Evolutionary conservation across 2,113 vertebrate genomes (phyloP), one percentile per base, ranked within the genome.

Genomic region (Rana temporaria): DNA sequence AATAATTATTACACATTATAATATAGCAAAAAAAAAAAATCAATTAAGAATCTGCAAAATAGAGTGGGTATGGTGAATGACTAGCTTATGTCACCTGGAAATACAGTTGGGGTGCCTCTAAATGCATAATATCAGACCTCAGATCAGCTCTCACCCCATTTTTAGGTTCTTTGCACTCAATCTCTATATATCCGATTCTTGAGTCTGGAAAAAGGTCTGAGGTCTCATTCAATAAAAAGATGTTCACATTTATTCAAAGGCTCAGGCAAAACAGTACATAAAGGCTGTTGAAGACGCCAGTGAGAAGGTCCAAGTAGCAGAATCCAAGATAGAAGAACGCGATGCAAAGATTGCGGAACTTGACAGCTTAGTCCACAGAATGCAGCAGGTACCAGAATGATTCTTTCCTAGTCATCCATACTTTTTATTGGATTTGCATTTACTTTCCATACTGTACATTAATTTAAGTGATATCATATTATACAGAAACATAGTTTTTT

Each of bases 201-300:
- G 11, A 48, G 12, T 11, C 12, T 14, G 42, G 6, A 48, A 1
- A 48, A 48, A 6, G 9, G 42, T 1, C 12, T 42, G 42, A 42
- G 42, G 4, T 1, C 42, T 42, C 7, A 6, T 6, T 42, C 42
- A 42, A 42, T 42, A 48, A 48, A 16, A 19, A 16, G 3, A 34
- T 30, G 3, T 70, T n/a, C 17, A 1, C 65, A 18, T 82, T 84
- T 85, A n/a, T 84, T 84, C 85, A 34, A 86, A 99, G 98, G 93
- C 92, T 22, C 95, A 97, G 88, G 93, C 98, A 0, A 96, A 97
- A 53, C 91, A 94, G 67, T 97, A 98, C 73, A 90, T 98, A 85
- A 94, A 91, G 65, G 94, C 95, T 0, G 93, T 99, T 59, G 96
- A 99, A 85, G 96, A 98, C 74, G 96, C 96, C 48, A 97, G 97